Conservation (phyloP, 1,140 invertebrate species). For the Procambarus virginalis region DNA sequence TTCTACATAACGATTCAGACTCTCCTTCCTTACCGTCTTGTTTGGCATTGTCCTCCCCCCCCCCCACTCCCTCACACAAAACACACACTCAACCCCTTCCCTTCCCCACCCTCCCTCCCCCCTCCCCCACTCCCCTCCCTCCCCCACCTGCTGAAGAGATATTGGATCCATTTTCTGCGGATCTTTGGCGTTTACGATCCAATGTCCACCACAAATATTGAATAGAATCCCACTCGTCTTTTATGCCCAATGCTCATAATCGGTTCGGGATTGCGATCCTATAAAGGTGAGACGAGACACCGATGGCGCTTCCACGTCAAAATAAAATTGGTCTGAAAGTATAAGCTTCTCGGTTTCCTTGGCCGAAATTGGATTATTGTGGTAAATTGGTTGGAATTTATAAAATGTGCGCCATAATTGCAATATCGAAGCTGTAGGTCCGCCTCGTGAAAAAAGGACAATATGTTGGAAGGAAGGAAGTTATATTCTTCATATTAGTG, state of each 20-base stretch:
- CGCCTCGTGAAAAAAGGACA: background rate
- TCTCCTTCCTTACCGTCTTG: too few species aligned
- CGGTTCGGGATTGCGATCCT: conserved; percentile 1
- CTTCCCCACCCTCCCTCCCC: too few species aligned
- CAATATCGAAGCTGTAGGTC: background rate
- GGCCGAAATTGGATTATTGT: background rate
- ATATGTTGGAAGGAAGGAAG: background rate
- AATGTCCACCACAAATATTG: conserved; percentile 39
- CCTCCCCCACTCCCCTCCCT: background rate
- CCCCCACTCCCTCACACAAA: too few species aligned
- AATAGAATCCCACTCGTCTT: conserved; percentile 50
- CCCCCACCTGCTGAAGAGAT: too few species aligned
- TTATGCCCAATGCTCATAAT: conserved; percentile 44
- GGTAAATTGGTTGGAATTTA: conserved; percentile 7
- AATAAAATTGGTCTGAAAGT: background rate
- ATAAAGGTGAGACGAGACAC: conserved; percentile 18
- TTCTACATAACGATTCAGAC: too few species aligned
- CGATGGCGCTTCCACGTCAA: background rate
- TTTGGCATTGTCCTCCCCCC: too few species aligned
- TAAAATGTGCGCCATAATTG: conserved; percentile 8
- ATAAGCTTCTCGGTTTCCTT: background rate
- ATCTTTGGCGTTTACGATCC: conserved; percentile 39
- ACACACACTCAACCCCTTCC: too few species aligned
- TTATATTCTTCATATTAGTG: background rate
- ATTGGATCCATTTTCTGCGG: conserved; percentile 36